These are phyloP conservation scores for Hippolais icterina DNA, from an alignment of 2,113 vertebrate species.

Conservation along the genomic window DNA sequence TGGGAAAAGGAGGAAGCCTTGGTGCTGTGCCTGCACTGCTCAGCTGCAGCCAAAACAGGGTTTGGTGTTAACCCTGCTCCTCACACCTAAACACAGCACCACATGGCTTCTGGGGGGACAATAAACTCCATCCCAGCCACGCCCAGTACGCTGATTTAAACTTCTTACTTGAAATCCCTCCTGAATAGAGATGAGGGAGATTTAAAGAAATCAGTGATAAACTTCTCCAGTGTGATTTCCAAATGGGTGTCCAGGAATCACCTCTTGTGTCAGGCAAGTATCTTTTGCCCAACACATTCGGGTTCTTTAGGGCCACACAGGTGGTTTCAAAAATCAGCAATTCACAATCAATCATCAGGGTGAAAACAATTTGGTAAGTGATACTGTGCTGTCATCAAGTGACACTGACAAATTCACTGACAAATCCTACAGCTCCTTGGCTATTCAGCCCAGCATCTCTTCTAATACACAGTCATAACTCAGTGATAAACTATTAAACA, in stretches of 20 bases:
- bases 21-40: background rate
- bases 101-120: background rate
- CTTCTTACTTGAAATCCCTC: background rate
- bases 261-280: background rate
- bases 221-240: background rate
- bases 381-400: background rate
- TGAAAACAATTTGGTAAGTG: background rate
- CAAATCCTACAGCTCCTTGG: background rate
- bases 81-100: background rate
- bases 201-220: background rate
- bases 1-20: background rate
- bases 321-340: background rate
- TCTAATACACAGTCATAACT: background rate
- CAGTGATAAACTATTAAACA: background rate
- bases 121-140: background rate
- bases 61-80: fast-evolving
- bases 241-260: background rate
- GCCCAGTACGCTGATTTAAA: too few species aligned
- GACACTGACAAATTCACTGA: background rate
- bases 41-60: background rate
- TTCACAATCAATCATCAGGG: background rate
- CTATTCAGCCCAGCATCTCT: background rate
- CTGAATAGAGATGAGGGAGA: background rate
- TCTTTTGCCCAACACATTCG: background rate
- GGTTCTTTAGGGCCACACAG: fast-evolving